Evolutionary conservation across 2,888 invertebrate genomes (phyloP), one percentile per base, ranked within the genome.

Genomic region (Papilio protenor): DNA sequence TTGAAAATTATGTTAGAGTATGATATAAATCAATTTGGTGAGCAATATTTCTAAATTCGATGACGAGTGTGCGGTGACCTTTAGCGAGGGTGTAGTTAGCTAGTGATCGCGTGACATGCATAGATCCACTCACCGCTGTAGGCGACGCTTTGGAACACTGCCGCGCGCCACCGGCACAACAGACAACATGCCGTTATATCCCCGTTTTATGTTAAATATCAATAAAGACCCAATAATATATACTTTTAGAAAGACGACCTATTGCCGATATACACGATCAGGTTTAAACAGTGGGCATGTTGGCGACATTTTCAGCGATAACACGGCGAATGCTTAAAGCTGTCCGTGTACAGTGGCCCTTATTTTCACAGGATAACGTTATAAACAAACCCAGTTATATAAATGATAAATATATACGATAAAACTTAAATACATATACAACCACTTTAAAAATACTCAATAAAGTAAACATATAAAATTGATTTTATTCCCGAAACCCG

Each of bases 111-210:
- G 83, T 86, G 84, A 81, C 91, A 92, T 95, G 92, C 92, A 91
- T 86, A 90, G 92, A 95, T 95, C 95, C 95, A 97, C 98, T 98
- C 98, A 98, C 98, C 98, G 95, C 98, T 98, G 96, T 98, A 98
- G 95, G 98, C 98, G 97, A 98, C 98, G 96, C 97, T 98, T 97
- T 98, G 98, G 97, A 98, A 98, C 98, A 98, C 98, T 98, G 97
- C 92, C 88, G 89, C 90, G 89, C 92, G 91, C 94, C 94, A 93
- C 94, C 94, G 91, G 87, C 91, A 90, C 90, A 94, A 94, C 92
- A 94, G 91, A 94, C 89, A 94, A 94, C 94, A 94, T 94, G 94
- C 94, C 83, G 80, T 55, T 78, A 47, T 76, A 75, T 40, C 8
- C 40, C 40, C 40, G 40, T 40, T 40, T 40, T 40, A 40, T 40